phyloP scores from a whole-genome alignment of 2,797 vertebrate species.

The Dallia pectoralis region DNA sequence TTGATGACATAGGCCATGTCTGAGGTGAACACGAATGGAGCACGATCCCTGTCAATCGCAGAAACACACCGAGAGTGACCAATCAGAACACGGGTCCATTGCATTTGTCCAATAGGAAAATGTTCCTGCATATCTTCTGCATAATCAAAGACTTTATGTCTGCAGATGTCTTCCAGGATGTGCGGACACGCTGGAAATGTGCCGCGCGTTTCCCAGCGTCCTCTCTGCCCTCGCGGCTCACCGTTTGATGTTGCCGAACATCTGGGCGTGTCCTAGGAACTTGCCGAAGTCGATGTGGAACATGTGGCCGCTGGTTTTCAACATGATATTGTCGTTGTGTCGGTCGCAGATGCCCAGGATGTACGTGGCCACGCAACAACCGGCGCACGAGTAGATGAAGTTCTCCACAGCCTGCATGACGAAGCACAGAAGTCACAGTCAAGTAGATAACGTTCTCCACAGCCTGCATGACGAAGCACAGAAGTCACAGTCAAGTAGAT shows the following conservation, averaged over 20 bases:
- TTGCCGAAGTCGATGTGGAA: slow-evolving; percentile 98
- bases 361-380: slow-evolving; percentile 97
- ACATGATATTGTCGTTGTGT: slow-evolving; percentile 99
- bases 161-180: neutral
- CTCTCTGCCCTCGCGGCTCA: slow-evolving; percentile 52
- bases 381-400: slow-evolving; percentile 96
- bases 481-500: slow-evolving; percentile 93
- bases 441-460: slow-evolving; percentile 99
- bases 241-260: slow-evolving; percentile 98
- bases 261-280: slow-evolving; percentile 95
- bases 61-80: neutral
- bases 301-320: slow-evolving; percentile 96
- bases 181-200: neutral
- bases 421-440: too few relatives aligned
- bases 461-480: slow-evolving; percentile 67
- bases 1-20: slow-evolving; percentile 99
- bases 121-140: neutral
- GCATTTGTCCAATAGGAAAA: neutral
- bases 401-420: slow-evolving; percentile 89
- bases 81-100: slow-evolving; percentile 3
- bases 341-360: slow-evolving; percentile 96
- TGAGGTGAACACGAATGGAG: slow-evolving; percentile 95
- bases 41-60: slow-evolving; percentile 82
- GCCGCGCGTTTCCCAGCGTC: neutral
- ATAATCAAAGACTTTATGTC: neutral